Evolutionary conservation across 2,113 vertebrate species (phyloP).

Genomic region (Odobenus rosmarus): DNA sequence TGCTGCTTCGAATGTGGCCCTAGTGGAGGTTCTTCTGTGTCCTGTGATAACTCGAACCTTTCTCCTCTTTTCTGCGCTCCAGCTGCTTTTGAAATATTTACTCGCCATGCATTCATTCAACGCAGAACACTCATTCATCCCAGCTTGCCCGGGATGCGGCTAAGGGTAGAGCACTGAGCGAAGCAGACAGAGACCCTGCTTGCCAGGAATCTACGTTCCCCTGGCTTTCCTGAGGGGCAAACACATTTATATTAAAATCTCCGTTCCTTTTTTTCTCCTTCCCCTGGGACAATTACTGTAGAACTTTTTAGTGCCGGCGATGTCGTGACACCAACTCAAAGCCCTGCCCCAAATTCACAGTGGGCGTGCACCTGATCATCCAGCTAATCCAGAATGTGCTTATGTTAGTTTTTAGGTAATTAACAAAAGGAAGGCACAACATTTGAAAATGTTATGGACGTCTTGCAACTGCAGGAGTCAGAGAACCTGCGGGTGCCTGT

Average conservation of each 20-base stretch:
- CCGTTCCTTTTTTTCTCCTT: not conserved
- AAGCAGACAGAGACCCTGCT: not conserved
- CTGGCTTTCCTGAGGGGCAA: not conserved
- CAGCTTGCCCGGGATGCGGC: accelerated
- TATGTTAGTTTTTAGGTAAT: not conserved
- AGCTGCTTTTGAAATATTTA: not conserved
- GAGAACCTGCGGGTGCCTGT: not conserved
- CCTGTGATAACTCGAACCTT: accelerated
- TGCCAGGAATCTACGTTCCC: no score
- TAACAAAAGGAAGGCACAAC: not conserved
- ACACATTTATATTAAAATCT: not conserved
- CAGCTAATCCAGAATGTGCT: not conserved
- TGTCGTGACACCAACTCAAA: not conserved
- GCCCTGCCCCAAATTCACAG: accelerated
- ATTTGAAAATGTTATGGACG: no score
- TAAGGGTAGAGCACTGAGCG: not conserved
- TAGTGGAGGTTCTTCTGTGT: accelerated
- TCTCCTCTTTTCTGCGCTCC: not conserved
- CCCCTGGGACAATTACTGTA: not conserved
- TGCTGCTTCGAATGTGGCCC: accelerated
- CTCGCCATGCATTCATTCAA: not conserved
- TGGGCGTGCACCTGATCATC: no score
- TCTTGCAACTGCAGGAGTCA: not conserved
- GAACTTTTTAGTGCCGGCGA: not conserved
- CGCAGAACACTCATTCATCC: not conserved